Conservation (phyloP, 1,140 invertebrate genomes). For the Hypsibius dujardini region DNA sequence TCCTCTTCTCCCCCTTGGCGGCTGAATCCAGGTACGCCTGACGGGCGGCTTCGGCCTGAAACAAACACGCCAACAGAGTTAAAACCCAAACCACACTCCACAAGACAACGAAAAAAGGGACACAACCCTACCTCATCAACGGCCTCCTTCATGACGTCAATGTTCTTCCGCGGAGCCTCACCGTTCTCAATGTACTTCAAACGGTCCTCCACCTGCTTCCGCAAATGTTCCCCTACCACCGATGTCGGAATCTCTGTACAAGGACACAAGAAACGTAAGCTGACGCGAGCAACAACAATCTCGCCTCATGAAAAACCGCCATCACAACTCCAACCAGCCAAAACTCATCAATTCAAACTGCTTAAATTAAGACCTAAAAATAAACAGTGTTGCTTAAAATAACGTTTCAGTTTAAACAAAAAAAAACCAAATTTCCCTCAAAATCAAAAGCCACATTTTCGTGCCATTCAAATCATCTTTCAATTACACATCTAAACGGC, state of each 20-base stretch:
- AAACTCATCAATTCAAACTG: too few species aligned
- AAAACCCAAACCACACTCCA: neutral
- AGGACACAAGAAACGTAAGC: too few species aligned
- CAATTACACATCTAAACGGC: too few species aligned
- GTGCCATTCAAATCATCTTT: too few species aligned
- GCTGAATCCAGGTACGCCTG: conserved; percentile 18
- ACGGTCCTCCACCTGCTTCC: conserved; percentile 86
- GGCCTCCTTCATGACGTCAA: conserved; percentile 91
- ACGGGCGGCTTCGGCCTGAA: conserved; percentile 27
- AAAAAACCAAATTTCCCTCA: too few species aligned
- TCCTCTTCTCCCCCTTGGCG: conserved; percentile 29
- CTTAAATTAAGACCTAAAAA: too few species aligned
- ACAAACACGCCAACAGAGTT: conserved; percentile 16
- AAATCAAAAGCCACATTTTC: too few species aligned
- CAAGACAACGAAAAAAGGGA: conserved; percentile 2
- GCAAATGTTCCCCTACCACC: conserved; percentile 76
- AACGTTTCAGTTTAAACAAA: too few species aligned
- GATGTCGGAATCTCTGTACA: conserved; percentile 52
- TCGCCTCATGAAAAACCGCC: too few species aligned
- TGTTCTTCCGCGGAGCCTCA: conserved; percentile 81
- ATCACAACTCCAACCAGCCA: too few species aligned
- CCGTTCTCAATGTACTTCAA: conserved; percentile 91
- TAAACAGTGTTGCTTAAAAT: too few species aligned
- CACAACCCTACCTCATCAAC: conserved; percentile 43
- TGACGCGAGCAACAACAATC: too few species aligned